Evolutionary conservation across 1,140 invertebrate species (phyloP).

Genomic region (Meteorus sp.): DNA sequence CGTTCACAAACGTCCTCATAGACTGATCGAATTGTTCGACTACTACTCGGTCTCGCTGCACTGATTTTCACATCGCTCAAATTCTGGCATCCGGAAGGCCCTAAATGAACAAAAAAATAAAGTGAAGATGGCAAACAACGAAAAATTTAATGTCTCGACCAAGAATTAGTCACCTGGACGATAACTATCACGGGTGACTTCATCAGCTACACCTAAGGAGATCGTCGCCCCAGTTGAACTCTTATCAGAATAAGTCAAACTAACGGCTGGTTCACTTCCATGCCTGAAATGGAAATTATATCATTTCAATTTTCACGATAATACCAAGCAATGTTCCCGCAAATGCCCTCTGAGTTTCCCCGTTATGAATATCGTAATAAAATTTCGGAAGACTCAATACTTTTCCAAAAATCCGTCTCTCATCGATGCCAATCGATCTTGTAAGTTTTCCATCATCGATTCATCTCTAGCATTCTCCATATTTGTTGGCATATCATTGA

Average conservation of each 20-base stretch:
- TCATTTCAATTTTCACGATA: too few species aligned
- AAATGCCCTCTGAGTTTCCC: too few species aligned
- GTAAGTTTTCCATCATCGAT: slow-evolving; percentile 55
- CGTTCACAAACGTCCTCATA: slow-evolving; percentile 43
- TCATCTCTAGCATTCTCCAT: slow-evolving; percentile 33
- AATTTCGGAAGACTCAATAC: slow-evolving; percentile 36
- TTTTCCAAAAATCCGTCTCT: slow-evolving; percentile 59
- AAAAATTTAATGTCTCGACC: too few species aligned
- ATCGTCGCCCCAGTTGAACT: slow-evolving; percentile 60
- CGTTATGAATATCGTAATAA: too few species aligned
- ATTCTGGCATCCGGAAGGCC: slow-evolving; percentile 37
- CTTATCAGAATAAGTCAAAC: slow-evolving; percentile 60
- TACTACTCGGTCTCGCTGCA: slow-evolving; percentile 43
- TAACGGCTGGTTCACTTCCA: slow-evolving; percentile 64
- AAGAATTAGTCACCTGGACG: slow-evolving; percentile 41
- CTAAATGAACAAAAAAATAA: slow-evolving; percentile 24
- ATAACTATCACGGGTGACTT: slow-evolving; percentile 53
- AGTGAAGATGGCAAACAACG: not conserved
- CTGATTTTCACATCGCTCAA: slow-evolving; percentile 26
- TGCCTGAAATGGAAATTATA: slow-evolving; percentile 52
- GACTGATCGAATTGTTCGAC: slow-evolving; percentile 30
- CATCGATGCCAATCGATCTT: slow-evolving; percentile 58
- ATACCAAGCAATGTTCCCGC: too few species aligned
- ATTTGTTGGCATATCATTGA: slow-evolving; percentile 10
- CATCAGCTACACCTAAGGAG: slow-evolving; percentile 59